phyloP scores from a whole-genome alignment of 2,113 vertebrate species.

The Malurus elegans region DNA sequence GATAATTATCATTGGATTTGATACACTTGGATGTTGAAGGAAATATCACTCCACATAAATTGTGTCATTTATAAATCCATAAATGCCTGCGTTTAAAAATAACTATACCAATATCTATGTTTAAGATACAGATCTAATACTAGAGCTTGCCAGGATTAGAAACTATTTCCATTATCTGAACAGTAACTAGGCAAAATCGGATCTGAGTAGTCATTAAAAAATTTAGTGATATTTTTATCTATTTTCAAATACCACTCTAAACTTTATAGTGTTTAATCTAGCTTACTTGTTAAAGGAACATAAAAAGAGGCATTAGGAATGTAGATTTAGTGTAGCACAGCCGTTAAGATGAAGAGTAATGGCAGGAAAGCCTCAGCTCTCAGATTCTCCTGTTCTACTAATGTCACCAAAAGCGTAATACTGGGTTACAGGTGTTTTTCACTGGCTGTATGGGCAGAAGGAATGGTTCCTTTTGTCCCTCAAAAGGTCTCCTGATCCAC shows the following conservation, averaged over 20 bases:
- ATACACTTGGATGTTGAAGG: background rate
- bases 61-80: background rate
- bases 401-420: background rate
- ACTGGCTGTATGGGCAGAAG: background rate
- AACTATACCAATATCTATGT: background rate
- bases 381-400: background rate
- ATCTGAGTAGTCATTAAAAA: conserved; percentile 24
- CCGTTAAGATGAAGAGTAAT: background rate
- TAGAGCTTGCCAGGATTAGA: background rate
- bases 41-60: background rate
- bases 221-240: conserved; percentile 37
- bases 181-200: conserved; percentile 1
- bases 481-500: background rate
- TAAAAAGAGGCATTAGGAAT: conserved; percentile 26
- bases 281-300: conserved; percentile 36
- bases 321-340: conserved; percentile 13
- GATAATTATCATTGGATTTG: background rate
- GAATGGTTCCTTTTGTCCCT: background rate
- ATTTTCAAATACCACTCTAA: conserved; percentile 46
- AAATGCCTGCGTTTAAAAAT: background rate
- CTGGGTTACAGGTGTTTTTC: background rate
- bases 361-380: background rate
- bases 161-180: conserved; percentile 1
- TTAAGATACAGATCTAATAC: background rate
- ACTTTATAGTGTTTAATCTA: conserved; percentile 26